Evolutionary conservation across 1,140 invertebrate species (phyloP).

Genomic region (Nymphalis io): DNA sequence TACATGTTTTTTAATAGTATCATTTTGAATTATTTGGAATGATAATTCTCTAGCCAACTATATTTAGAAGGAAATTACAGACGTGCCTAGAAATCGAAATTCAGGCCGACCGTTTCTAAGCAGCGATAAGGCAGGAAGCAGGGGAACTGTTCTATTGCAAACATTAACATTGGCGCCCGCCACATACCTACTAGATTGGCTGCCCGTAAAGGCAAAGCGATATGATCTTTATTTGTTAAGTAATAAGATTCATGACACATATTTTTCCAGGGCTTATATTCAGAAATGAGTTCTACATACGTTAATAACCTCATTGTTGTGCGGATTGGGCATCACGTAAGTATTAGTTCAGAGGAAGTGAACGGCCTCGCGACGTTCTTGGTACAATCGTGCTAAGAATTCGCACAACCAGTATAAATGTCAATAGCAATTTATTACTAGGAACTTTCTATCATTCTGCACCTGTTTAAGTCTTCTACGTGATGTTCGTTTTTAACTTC

Average conservation of each 20-base stretch:
- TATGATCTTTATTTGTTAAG: not conserved
- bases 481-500: constrained; percentile 7
- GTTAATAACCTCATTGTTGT: constrained; percentile 31
- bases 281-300: constrained; percentile 21
- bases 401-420: constrained; percentile 35
- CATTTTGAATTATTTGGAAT: not conserved
- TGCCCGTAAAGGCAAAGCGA: not conserved
- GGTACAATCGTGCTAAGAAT: constrained; percentile 62
- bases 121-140: constrained; percentile 46
- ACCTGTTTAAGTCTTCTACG: constrained; percentile 18
- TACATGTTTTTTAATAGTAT: not conserved
- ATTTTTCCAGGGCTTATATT: constrained; percentile 10
- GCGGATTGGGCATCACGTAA: constrained; percentile 35
- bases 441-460: constrained; percentile 39
- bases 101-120: constrained; percentile 14
- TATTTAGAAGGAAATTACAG: constrained; percentile 20
- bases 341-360: constrained; percentile 53
- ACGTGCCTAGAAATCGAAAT: constrained; percentile 25
- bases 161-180: constrained; percentile 36
- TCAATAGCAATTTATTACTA: constrained; percentile 38
- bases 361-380: constrained; percentile 65
- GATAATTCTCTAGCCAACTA: constrained; percentile 14
- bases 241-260: not conserved
- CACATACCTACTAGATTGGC: constrained; percentile 7
- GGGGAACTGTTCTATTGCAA: constrained; percentile 41